Conservation (phyloP, 2,113 vertebrate species). For the Vimba vimba region DNA sequence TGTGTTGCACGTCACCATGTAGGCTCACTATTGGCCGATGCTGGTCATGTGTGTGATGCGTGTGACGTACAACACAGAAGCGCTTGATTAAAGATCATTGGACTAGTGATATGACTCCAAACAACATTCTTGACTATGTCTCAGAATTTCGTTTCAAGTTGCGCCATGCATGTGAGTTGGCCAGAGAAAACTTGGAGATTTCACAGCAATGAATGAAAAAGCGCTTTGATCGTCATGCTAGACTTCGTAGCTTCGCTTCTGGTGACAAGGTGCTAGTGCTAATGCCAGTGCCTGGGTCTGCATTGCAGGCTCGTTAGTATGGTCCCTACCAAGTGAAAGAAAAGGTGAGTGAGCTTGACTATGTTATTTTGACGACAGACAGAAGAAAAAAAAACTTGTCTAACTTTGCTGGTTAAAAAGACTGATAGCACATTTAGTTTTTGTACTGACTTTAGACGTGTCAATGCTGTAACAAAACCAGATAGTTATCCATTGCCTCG, state of each 20-base stretch:
- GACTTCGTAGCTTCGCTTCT: not conserved
- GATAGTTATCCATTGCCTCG: too few species aligned
- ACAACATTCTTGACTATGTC: too few species aligned
- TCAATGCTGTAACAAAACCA: too few species aligned
- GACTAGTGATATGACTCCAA: too few species aligned
- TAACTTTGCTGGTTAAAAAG: not conserved
- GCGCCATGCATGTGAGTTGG: too few species aligned
- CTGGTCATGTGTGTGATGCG: too few species aligned
- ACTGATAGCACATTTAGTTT: too few species aligned
- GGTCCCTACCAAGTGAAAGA: slow-evolving; percentile 11
- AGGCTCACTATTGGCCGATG: too few species aligned
- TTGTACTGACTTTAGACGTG: too few species aligned
- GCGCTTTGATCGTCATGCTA: not conserved
- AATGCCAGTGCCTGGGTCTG: not conserved
- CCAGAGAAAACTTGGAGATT: not conserved
- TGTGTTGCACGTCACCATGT: too few species aligned
- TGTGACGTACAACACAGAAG: too few species aligned
- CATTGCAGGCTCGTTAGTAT: not conserved
- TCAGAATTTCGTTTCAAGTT: not conserved
- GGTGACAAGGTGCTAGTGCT: slow-evolving; percentile 2
- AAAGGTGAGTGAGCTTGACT: not conserved
- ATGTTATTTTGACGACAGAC: not conserved
- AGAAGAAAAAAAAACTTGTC: not conserved
- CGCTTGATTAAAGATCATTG: too few species aligned
- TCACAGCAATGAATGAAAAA: not conserved